A percentile compares a stretch with the other conserved stretches of the same genome.
These are phyloP conservation scores for Elmis aenea DNA, from an alignment of 2,888 invertebrate genomes.

Conservation along the genomic window DNA sequence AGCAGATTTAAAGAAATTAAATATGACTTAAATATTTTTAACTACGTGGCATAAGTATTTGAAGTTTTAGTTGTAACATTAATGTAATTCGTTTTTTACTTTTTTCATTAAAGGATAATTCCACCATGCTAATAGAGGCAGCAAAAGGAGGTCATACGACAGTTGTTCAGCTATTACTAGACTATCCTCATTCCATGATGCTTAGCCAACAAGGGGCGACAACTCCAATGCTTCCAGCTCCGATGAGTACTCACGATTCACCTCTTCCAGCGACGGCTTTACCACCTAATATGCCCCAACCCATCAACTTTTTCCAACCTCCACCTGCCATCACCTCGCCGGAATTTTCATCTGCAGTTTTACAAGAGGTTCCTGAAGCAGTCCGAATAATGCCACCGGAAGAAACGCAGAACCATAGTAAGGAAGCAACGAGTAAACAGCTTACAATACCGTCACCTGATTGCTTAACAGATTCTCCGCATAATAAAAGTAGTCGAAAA, in stretches of 20 bases:
- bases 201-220: slow-evolving; percentile 51
- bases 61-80: too few relatives aligned
- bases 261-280: slow-evolving; percentile 36
- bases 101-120: slow-evolving; percentile 69
- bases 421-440: slow-evolving; percentile 34
- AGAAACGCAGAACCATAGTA: slow-evolving; percentile 32
- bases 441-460: slow-evolving; percentile 36
- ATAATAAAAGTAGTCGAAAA: slow-evolving; percentile 39
- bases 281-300: slow-evolving; percentile 20
- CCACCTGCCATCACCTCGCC: slow-evolving; percentile 38
- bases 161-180: slow-evolving; percentile 90
- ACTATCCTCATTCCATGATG: slow-evolving; percentile 86
- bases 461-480: slow-evolving; percentile 17
- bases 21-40: too few relatives aligned
- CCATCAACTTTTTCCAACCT: slow-evolving; percentile 44
- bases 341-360: slow-evolving; percentile 38
- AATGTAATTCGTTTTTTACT: slow-evolving; percentile 1
- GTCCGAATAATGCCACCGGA: slow-evolving; percentile 54
- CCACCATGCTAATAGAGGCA: slow-evolving; percentile 97
- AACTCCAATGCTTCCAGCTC: slow-evolving; percentile 41
- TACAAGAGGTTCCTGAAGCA: slow-evolving; percentile 58
- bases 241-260: slow-evolving; percentile 39
- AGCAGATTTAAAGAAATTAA: too few relatives aligned
- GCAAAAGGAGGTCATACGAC: slow-evolving; percentile 96
- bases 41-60: too few relatives aligned